Conservation (phyloP, 2,888 invertebrate genomes). For the Pristionchus arcanus region DNA sequence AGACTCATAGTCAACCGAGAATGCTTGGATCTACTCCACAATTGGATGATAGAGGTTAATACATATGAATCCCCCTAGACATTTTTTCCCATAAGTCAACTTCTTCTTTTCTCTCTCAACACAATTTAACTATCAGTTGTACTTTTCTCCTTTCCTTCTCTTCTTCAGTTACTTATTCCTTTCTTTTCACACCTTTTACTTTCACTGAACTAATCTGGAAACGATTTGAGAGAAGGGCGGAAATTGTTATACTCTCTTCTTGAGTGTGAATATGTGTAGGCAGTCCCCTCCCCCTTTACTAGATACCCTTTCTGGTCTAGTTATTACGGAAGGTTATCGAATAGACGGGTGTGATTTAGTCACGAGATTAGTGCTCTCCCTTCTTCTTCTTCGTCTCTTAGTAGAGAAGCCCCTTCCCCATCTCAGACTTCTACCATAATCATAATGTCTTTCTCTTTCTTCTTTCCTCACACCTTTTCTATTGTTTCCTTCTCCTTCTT, state of each 20-base stretch:
- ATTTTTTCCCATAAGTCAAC: background rate
- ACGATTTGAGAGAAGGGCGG: conserved; percentile 5
- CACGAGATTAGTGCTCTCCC: conserved; percentile 35
- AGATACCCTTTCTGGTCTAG: background rate
- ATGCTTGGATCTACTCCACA: conserved; percentile 77
- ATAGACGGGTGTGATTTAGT: conserved; percentile 14
- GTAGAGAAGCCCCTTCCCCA: conserved; percentile 7
- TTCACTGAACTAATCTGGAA: background rate
- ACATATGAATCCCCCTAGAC: background rate
- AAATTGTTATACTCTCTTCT: conserved; percentile 5
- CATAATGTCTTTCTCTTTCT: conserved; percentile 26
- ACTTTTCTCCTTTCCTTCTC: background rate
- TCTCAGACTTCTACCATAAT: conserved; percentile 33
- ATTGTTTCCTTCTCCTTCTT: conserved; percentile 22
- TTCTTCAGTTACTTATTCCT: background rate
- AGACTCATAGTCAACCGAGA: conserved; percentile 61
- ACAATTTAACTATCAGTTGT: background rate
- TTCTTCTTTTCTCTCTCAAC: background rate
- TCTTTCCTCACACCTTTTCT: conserved; percentile 22
- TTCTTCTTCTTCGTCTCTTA: background rate
- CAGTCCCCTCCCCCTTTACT: background rate
- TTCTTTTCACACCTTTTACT: background rate
- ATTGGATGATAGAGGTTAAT: conserved; percentile 69
- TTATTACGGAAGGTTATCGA: conserved; percentile 48
- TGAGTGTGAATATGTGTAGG: background rate